Evolutionary conservation across 2,797 vertebrate species (phyloP).

Genomic region (Sylvilagus floridanus): DNA sequence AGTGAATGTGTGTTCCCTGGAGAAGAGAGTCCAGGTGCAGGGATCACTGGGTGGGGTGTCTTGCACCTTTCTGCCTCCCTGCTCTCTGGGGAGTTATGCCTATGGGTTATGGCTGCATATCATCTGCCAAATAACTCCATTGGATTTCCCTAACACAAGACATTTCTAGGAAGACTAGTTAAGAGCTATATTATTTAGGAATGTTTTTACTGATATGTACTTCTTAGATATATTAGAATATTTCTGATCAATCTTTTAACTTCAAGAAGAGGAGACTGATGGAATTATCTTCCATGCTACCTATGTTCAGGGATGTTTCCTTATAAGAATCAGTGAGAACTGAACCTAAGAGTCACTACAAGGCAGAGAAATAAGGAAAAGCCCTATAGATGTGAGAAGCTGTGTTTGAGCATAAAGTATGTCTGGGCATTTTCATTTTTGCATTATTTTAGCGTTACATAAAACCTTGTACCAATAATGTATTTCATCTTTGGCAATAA

Average conservation of each 20-base stretch:
- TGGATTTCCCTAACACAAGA: background rate
- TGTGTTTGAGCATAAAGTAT: background rate
- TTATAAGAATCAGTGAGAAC: background rate
- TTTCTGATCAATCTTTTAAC: background rate
- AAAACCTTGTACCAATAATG: background rate
- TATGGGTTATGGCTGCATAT: background rate
- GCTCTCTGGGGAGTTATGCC: background rate
- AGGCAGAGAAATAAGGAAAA: background rate
- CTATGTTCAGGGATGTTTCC: background rate
- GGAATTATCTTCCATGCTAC: background rate
- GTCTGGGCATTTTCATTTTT: background rate
- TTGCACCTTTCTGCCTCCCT: background rate
- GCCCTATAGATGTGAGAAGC: background rate
- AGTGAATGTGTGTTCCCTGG: background rate
- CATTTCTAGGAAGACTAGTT: background rate
- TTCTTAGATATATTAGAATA: conserved; percentile 12
- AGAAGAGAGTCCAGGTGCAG: background rate
- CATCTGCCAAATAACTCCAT: background rate
- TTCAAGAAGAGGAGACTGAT: background rate
- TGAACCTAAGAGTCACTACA: background rate
- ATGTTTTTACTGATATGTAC: background rate
- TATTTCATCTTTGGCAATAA: background rate
- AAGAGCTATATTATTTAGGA: background rate
- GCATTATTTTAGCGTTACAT: background rate
- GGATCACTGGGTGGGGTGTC: background rate